Base-by-base conservation (phyloP, 2,888 invertebrate species). In the Ochropleura leucogaster region DNA sequence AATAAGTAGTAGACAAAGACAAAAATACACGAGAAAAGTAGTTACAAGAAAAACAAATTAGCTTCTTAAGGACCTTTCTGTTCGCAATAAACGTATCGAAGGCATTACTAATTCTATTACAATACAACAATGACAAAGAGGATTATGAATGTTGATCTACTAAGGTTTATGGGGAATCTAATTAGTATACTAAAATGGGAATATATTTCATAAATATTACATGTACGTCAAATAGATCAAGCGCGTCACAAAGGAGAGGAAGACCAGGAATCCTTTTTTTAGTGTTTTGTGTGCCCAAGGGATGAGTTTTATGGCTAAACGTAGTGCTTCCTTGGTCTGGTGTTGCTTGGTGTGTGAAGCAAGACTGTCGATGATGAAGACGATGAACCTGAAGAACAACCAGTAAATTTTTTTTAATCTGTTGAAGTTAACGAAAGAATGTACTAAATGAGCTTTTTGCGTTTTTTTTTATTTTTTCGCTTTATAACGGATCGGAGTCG, bases 101-200 rank as follows among this genome's bases (percentile, higher is more conserved):
- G 18, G 60, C 20, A 20, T 51, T n/a, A 57, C 14, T 65, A 53
- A 84, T 70, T 68, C 68, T 64, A 77, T 74, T 74, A 84, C 30
- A 18, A 18, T 4, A 18, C 4, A 12, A 12, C 51, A 40, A 59
- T 79, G 55, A 30, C 68, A 46, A 60, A 80, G 44, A 51, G 12
- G 44, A 74, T 74, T 74, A 68, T 53, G 51, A 49, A n/a, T 67
- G 18, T 57, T 49, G 63, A 68, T 63, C 53, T 44, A 40, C 14
- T 14, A 49, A 46, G 18, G 76, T 40, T 47, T 60, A 66, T 6
- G 40, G 18, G 18, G 40, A 44, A 20, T 40, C 12, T 53, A 62
- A n/a, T 12, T 6, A 0, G 20, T 20, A 55, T 4, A 44, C 44
- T 16, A 4, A 14, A 30, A n/a, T 63, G 10, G 16, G n/a, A 30